Conservation (phyloP, 2,797 vertebrate genomes). For the Austrolebias charrua region DNA sequence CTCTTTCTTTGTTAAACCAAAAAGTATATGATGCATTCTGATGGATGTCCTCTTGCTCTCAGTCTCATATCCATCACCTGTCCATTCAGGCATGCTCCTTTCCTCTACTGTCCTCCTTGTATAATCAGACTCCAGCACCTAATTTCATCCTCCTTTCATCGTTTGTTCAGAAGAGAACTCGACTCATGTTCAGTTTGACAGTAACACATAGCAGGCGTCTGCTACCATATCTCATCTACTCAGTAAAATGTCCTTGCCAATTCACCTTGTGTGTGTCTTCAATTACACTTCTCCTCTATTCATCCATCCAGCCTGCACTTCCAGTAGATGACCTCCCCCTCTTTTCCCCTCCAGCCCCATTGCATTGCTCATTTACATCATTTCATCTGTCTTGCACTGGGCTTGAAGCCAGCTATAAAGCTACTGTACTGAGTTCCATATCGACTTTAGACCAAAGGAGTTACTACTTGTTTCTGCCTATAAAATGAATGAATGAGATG, state of each 20-base stretch:
- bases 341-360: constrained; percentile 4
- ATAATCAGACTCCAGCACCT: constrained; percentile 45
- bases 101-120: constrained; percentile 35
- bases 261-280: constrained; percentile 43
- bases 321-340: constrained; percentile 46
- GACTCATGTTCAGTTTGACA: constrained; percentile 51
- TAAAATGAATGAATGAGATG: constrained; percentile 36
- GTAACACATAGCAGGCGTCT: constrained; percentile 57
- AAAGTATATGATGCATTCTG: constrained; percentile 29
- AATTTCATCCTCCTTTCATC: constrained; percentile 44
- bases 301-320: constrained; percentile 49
- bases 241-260: constrained; percentile 49
- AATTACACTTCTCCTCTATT: constrained; percentile 50
- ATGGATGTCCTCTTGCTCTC: constrained; percentile 37
- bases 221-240: constrained; percentile 56
- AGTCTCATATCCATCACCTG: constrained; percentile 43
- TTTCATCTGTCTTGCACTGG: constrained; percentile 48
- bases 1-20: constrained; percentile 29
- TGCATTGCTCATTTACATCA: constrained; percentile 42
- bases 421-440: constrained; percentile 35
- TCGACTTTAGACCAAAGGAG: constrained; percentile 28
- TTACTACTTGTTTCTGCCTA: constrained; percentile 20
- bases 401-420: constrained; percentile 37
- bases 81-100: constrained; percentile 43
- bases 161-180: constrained; percentile 50